A percentile compares a stretch with the other conserved stretches of the same genome.
phyloP scores from a whole-genome alignment of 1,140 invertebrate genomes.

The Episyrphus balteatus region DNA sequence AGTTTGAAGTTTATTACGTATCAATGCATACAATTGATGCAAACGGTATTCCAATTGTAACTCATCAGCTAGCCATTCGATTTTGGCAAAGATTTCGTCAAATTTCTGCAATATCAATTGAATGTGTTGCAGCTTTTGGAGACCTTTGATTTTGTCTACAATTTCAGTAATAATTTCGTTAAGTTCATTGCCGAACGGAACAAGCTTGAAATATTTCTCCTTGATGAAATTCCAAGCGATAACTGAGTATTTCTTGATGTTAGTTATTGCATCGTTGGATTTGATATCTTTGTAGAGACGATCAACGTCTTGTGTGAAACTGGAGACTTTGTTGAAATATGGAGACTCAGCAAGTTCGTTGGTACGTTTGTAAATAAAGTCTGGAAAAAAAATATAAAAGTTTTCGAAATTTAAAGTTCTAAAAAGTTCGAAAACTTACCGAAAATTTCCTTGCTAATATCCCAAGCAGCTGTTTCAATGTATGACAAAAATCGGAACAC shows the following conservation, averaged over 20 bases:
- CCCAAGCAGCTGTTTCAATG: conserved; percentile 57
- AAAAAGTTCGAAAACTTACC: conserved; percentile 23
- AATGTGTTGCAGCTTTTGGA: conserved; percentile 57
- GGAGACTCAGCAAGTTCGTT: conserved; percentile 67
- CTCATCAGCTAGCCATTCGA: conserved; percentile 60
- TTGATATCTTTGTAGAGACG: conserved; percentile 62
- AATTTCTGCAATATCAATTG: conserved; percentile 43
- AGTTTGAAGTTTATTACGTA: conserved; percentile 56
- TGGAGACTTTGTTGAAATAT: conserved; percentile 64
- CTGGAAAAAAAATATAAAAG: conserved; percentile 35
- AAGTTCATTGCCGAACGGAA: conserved; percentile 68
- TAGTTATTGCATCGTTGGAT: conserved; percentile 57
- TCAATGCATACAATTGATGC: conserved; percentile 45
- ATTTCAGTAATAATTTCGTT: conserved; percentile 60
- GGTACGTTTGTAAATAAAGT: conserved; percentile 67
- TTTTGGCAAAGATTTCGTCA: conserved; percentile 40
- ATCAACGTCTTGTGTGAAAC: conserved; percentile 69
- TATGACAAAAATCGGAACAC: conserved; percentile 66
- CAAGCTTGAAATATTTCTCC: conserved; percentile 59
- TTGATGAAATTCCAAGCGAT: conserved; percentile 56
- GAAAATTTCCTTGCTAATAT: conserved; percentile 57
- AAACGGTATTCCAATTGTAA: conserved; percentile 52
- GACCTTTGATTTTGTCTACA: conserved; percentile 50
- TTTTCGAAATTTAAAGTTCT: background rate
- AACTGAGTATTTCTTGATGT: conserved; percentile 61